Evolutionary conservation across 2,888 invertebrate genomes (phyloP), one percentile per base, ranked within the genome.

Genomic region (Orchestes rusci): DNA sequence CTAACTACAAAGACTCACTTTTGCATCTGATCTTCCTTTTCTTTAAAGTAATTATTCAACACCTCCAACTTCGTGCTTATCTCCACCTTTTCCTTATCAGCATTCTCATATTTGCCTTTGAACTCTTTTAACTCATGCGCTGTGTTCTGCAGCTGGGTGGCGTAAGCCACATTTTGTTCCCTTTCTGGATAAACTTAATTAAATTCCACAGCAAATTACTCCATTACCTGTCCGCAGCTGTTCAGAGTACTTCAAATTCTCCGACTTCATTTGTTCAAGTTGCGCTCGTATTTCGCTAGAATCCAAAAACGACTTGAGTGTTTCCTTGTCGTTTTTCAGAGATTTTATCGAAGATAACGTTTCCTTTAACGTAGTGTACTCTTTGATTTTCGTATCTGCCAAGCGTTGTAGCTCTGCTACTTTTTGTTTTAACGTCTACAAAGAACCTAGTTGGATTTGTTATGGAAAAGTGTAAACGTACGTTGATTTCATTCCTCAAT

Each of bases 41-140:
- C 90, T 60, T 91, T 88, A 70, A 93, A 93, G 67, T 92, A 93
- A 61, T 82, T 84, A 0, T 87, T 84, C 29, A 94, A 71, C 1
- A 93, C 91, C 61, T 88, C 87, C 2, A 93, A 73, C 57, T 87
- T 79, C 1, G 89, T 91, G 56, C 81, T 75, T 0, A 89, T 84
- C 63, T 92, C 91, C 1, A 79, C 74, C 58, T 80, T 81, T 44
- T 82, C 81, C 52, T 77, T 77, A 58, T 84, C 82, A 1, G 82
- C 80, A 53, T 76, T 68, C 58, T 76, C 75, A 56, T 75, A 77
- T 54, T 77, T 76, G 47, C 73, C 71, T 48, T 73, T 73, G 12
- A 81, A 64, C 36, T 67, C 67, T 31, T 69, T 65, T 16, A 77
- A 66, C 59, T 81, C 77, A 33, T 71, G 69, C 20, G 69, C 69